A percentile compares a stretch with the other conserved stretches of the same genome.
These are phyloP conservation scores for Hipparchia sbordonii DNA, from an alignment of 2,888 invertebrate species.

Conservation along the genomic window DNA sequence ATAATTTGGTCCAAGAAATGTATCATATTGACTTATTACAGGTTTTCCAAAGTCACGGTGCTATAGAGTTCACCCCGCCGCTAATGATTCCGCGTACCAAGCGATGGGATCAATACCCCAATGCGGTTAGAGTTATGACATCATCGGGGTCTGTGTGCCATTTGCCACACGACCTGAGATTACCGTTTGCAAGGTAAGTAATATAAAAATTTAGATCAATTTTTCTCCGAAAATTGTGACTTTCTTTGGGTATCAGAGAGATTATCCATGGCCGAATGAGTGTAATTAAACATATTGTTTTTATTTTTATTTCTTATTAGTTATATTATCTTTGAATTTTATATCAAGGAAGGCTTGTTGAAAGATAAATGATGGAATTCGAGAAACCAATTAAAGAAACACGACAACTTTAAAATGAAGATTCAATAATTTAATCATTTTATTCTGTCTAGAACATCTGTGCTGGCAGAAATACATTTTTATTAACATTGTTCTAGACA, in stretches of 20 bases:
- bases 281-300: too few species aligned
- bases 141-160: conserved; percentile 92
- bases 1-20: too few species aligned
- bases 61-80: conserved; percentile 89
- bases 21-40: conserved; percentile 37
- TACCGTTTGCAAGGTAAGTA: conserved; percentile 74
- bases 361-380: too few species aligned
- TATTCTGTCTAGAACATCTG: neutral
- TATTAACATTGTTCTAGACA: conserved; percentile 59
- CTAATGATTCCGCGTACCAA: conserved; percentile 89
- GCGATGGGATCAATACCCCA: conserved; percentile 83
- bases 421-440: too few species aligned
- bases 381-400: too few species aligned
- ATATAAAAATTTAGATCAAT: neutral
- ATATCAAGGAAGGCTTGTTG: too few species aligned
- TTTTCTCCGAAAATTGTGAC: neutral
- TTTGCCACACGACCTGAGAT: conserved; percentile 91
- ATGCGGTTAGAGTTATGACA: conserved; percentile 92
- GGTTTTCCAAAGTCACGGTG: conserved; percentile 91
- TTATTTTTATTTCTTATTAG: too few species aligned
- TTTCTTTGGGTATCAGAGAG: too few species aligned
- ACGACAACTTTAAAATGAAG: too few species aligned
- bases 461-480: conserved; percentile 5
- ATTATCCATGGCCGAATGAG: too few species aligned
- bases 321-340: too few species aligned